phyloP scores from a whole-genome alignment of 1,140 invertebrate species.

The Oreohelix idahoensis region DNA sequence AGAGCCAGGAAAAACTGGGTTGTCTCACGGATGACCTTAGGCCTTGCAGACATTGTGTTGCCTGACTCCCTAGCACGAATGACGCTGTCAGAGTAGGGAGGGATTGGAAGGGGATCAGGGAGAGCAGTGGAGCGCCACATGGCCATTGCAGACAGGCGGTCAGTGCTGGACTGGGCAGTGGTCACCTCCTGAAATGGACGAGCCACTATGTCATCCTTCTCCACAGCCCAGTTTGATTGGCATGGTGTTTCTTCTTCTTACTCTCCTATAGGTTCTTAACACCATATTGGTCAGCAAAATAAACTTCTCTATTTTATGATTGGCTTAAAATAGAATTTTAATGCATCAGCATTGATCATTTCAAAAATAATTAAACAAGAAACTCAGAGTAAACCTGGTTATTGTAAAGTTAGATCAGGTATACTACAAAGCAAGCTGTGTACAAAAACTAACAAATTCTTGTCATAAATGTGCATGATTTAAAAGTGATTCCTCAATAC shows the following conservation, averaged over 20 bases:
- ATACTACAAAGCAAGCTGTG: too few relatives aligned
- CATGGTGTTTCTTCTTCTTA: neutral
- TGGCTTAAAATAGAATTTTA: too few relatives aligned
- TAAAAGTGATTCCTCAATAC: too few relatives aligned
- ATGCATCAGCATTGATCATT: too few relatives aligned
- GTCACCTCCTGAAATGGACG: constrained; percentile 29
- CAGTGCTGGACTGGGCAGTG: constrained; percentile 30
- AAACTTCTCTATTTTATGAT: too few relatives aligned
- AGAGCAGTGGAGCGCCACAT: constrained; percentile 48
- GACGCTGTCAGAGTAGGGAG: constrained; percentile 46
- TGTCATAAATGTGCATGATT: too few relatives aligned
- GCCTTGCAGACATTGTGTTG: constrained; percentile 48
- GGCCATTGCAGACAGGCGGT: constrained; percentile 47
- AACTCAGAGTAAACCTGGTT: too few relatives aligned
- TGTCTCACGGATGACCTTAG: constrained; percentile 50
- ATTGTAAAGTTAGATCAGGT: too few relatives aligned
- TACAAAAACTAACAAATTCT: too few relatives aligned
- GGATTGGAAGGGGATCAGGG: constrained; percentile 45
- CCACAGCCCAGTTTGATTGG: constrained; percentile 5
- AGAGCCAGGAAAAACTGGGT: constrained; percentile 48
- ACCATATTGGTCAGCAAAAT: neutral
- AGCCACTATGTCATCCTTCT: constrained; percentile 26
- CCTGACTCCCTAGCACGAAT: constrained; percentile 43
- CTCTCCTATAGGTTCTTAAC: neutral
- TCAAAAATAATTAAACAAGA: too few relatives aligned